Percentiles rank a stretch among this genome's conserved stretches.
Conservation (phyloP, 2,113 vertebrate species). For the Brachypodius melanocephalos region DNA sequence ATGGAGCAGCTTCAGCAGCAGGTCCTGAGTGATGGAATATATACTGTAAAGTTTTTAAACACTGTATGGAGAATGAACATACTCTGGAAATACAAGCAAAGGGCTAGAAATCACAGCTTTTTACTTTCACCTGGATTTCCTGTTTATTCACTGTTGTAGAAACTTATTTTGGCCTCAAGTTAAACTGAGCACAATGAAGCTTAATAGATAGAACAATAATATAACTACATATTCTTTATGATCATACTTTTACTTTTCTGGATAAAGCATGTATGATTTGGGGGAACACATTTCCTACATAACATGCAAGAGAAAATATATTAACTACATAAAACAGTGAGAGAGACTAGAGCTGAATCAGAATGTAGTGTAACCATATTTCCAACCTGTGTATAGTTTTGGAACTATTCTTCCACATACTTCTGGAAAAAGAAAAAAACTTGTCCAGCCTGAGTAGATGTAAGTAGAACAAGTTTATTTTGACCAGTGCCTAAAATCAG, state of each 20-base stretch:
- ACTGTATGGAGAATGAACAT: neutral
- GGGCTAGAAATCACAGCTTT: neutral
- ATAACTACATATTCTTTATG: neutral
- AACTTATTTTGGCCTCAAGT: neutral
- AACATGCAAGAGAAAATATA: neutral
- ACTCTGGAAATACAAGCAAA: neutral
- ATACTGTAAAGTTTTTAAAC: neutral
- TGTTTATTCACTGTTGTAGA: neutral
- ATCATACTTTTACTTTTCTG: neutral
- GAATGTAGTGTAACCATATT: neutral
- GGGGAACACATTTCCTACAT: rapidly evolving
- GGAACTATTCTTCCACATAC: neutral
- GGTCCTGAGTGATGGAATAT: neutral
- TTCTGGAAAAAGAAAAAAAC: neutral
- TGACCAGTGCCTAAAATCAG: neutral
- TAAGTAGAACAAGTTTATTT: neutral
- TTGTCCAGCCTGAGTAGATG: neutral
- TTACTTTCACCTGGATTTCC: neutral
- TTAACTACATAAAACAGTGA: neutral
- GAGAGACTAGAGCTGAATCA: neutral
- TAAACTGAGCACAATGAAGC: neutral
- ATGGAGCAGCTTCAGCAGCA: neutral
- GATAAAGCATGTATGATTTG: neutral
- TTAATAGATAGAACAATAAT: neutral
- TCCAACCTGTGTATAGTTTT: neutral